Conservation (phyloP, 1,140 invertebrate genomes). For the Pogonomyrmex barbatus region DNA sequence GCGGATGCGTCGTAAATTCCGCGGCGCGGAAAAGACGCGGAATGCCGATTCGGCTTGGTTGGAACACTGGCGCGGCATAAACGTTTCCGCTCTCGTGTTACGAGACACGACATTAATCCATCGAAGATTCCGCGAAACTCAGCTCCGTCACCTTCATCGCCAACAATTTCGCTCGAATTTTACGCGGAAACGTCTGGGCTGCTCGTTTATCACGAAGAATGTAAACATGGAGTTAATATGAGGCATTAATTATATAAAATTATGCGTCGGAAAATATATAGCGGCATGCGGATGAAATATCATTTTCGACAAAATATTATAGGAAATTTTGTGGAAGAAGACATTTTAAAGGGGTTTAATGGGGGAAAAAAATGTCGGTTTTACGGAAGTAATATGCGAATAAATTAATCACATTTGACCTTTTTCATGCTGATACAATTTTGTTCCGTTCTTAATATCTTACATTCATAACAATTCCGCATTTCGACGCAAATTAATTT, state of each 20-base stretch:
- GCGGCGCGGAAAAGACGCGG: neutral
- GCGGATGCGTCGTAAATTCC: constrained; percentile 45
- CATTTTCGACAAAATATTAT: neutral
- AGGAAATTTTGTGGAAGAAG: neutral
- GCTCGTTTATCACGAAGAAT: constrained; percentile 38
- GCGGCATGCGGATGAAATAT: neutral
- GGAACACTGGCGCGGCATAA: constrained; percentile 34
- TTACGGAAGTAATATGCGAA: neutral
- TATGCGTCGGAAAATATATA: constrained; percentile 12
- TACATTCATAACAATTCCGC: constrained; percentile 18
- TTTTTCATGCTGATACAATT: neutral
- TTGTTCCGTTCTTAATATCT: constrained; percentile 8
- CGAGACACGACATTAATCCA: constrained; percentile 43
- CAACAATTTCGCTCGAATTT: constrained; percentile 20
- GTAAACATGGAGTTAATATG: constrained; percentile 19
- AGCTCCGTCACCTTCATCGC: constrained; percentile 16
- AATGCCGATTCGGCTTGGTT: constrained; percentile 40
- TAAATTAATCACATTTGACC: neutral
- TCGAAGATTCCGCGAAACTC: constrained; percentile 44
- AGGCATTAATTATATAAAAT: constrained; percentile 30
- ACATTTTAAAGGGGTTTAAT: neutral
- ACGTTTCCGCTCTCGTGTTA: constrained; percentile 42
- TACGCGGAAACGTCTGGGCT: constrained; percentile 10
- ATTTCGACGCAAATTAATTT: neutral
- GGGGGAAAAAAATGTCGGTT: neutral